phyloP scores from a whole-genome alignment of 2,888 invertebrate genomes.

The Heliothis peltigera region DNA sequence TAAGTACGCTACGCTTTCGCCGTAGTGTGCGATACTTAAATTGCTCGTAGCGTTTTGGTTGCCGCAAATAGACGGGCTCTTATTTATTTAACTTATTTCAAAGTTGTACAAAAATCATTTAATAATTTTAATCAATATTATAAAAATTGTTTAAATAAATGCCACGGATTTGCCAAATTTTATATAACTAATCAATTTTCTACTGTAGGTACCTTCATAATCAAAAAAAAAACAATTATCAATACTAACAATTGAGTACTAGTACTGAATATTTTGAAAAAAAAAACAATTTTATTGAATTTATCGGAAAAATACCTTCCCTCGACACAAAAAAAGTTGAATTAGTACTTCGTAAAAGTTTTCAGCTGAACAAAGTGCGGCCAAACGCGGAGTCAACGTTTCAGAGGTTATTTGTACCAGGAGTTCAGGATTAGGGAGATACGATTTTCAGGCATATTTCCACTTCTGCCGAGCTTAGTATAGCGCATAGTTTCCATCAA shows the following conservation, averaged over 20 bases:
- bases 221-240: too few relatives aligned
- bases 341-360: not conserved
- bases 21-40: conserved; percentile 20
- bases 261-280: too few relatives aligned
- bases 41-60: conserved; percentile 33
- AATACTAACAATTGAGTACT: too few relatives aligned
- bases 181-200: too few relatives aligned
- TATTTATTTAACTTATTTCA: too few relatives aligned
- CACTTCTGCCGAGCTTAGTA: conserved; percentile 6
- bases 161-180: too few relatives aligned
- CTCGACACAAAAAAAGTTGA: conserved; percentile 1
- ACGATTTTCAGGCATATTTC: conserved; percentile 13
- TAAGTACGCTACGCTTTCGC: conserved; percentile 43
- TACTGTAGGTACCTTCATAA: too few relatives aligned
- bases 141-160: too few relatives aligned
- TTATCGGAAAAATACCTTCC: not conserved
- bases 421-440: conserved; percentile 48
- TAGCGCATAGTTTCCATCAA: conserved; percentile 18
- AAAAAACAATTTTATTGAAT: not conserved
- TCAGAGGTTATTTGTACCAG: conserved; percentile 71
- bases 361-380: conserved; percentile 31
- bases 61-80: not conserved
- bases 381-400: conserved; percentile 53
- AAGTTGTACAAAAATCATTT: too few relatives aligned
- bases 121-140: not conserved